These are phyloP conservation scores for Xanthorhoe spadicearia DNA, from an alignment of 2,888 invertebrate species.

Conservation along the genomic window DNA sequence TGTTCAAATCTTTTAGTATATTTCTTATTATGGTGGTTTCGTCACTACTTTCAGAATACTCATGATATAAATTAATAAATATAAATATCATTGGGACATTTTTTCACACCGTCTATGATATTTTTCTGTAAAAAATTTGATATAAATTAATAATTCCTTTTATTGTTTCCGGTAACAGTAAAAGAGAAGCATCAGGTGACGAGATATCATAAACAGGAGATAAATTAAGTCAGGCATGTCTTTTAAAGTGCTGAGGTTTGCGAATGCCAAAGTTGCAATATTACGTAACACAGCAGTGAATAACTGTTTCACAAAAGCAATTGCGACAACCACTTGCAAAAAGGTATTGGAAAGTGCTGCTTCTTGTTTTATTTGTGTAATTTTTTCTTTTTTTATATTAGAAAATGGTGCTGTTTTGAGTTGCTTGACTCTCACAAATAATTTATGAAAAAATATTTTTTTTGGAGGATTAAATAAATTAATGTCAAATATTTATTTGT, in stretches of 20 bases:
- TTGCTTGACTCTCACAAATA: no score
- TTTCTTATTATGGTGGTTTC: constrained; percentile 67
- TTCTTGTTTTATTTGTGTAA: background rate
- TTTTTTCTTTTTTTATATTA: background rate
- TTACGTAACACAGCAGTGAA: constrained; percentile 62
- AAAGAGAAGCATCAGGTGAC: constrained; percentile 70
- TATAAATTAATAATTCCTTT: constrained; percentile 41
- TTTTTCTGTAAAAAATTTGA: constrained; percentile 3
- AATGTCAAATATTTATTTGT: no score
- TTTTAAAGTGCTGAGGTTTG: constrained; percentile 60
- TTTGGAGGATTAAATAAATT: no score
- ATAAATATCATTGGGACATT: no score
- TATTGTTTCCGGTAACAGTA: constrained; percentile 70
- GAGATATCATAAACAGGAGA: constrained; percentile 64
- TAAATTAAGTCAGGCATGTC: constrained; percentile 67
- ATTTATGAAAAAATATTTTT: no score
- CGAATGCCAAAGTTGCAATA: constrained; percentile 55
- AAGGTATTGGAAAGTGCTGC: constrained; percentile 67
- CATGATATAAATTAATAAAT: constrained; percentile 27
- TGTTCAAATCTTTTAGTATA: constrained; percentile 51
- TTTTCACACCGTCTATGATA: no score
- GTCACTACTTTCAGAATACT: constrained; percentile 54
- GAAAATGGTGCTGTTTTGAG: background rate
- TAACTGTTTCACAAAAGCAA: constrained; percentile 65
- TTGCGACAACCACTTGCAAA: constrained; percentile 73